Evolutionary conservation across 1,140 invertebrate genomes (phyloP).

Genomic region (Eriosoma lanigerum): DNA sequence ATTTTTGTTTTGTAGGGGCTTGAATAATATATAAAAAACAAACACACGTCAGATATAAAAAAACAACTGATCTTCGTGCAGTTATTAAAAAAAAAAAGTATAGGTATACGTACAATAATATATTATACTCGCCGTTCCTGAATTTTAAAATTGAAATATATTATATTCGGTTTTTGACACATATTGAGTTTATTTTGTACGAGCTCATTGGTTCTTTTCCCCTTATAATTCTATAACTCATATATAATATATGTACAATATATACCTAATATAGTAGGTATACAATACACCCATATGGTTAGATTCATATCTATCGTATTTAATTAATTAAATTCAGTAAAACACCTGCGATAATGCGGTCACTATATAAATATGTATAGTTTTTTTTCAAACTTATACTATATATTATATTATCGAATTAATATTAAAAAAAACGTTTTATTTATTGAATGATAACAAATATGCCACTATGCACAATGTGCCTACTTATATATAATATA

Average conservation of each 20-base stretch:
- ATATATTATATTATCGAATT: conserved; percentile 12
- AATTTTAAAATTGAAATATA: conserved; percentile 40
- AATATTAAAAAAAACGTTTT: not conserved
- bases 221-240: not conserved
- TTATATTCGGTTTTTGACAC: not conserved
- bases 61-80: conserved; percentile 10
- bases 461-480: not conserved
- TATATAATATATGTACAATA: no score
- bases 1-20: not conserved
- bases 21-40: conserved; percentile 25
- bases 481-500: not conserved
- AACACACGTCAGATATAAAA: not conserved
- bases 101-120: not conserved
- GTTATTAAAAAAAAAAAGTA: not conserved
- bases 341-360: conserved; percentile 34
- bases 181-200: not conserved
- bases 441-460: not conserved
- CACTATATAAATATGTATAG: not conserved
- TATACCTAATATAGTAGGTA: not conserved
- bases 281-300: conserved; percentile 35
- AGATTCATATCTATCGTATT: conserved; percentile 39
- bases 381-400: conserved; percentile 36
- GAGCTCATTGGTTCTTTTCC: conserved; percentile 1
- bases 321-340: conserved; percentile 45
- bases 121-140: not conserved